Conservation (phyloP, 2,888 invertebrate genomes). For the Metopia argyrocephala region DNA sequence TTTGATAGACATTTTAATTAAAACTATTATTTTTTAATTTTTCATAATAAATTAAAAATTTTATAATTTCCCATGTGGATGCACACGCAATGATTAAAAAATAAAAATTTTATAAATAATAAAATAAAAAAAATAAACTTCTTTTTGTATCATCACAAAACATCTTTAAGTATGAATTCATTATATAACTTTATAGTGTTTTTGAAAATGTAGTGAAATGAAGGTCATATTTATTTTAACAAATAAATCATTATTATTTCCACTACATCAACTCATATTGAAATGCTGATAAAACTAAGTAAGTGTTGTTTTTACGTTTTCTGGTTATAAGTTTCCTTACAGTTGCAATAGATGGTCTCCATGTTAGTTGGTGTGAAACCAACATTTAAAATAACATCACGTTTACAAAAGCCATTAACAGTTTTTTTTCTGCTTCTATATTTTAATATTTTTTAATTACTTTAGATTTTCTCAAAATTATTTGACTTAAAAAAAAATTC, state of each 20-base stretch:
- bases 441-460: not conserved
- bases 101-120: not conserved
- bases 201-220: not conserved
- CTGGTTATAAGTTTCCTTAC: not conserved
- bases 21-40: not conserved
- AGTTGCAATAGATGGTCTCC: too few relatives aligned
- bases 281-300: not conserved
- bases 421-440: not conserved
- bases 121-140: not conserved
- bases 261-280: not conserved
- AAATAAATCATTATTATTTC: slow-evolving; percentile 45
- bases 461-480: not conserved
- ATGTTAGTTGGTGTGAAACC: slow-evolving; percentile 35
- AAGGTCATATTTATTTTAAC: slow-evolving; percentile 35
- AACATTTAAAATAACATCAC: slow-evolving; percentile 60
- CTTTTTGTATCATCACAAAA: not conserved
- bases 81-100: not conserved
- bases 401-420: slow-evolving; percentile 52
- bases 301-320: too few relatives aligned
- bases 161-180: not conserved
- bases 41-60: not conserved
- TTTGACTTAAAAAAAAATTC: not conserved
- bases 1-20: slow-evolving; percentile 31
- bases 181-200: not conserved
- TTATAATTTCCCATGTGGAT: not conserved